phyloP scores from a whole-genome alignment of 2,113 vertebrate species.

The Callithrix jacchus region DNA sequence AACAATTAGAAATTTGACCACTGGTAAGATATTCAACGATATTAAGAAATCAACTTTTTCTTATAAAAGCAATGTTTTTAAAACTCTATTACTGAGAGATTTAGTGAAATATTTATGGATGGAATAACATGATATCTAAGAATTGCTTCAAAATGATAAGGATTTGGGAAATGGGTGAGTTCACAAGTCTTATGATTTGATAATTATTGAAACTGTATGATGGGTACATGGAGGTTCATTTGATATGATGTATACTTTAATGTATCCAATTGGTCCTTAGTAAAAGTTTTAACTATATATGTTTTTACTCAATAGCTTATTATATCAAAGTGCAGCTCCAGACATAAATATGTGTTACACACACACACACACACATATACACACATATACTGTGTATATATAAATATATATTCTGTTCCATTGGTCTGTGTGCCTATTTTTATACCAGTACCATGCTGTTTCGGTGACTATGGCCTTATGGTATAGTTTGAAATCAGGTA shows the following conservation, averaged over 20 bases:
- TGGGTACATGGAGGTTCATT: not conserved
- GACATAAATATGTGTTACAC: not conserved
- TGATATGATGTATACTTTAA: not conserved
- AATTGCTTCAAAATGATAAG: not conserved
- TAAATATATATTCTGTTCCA: too few relatives aligned
- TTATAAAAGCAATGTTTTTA: not conserved
- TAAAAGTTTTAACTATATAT: not conserved
- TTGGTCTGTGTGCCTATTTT: too few relatives aligned
- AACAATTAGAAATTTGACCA: not conserved
- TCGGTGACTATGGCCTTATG: too few relatives aligned
- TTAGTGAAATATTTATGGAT: not conserved
- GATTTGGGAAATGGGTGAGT: not conserved
- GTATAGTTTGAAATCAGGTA: too few relatives aligned
- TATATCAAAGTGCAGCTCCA: not conserved
- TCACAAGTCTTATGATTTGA: not conserved
- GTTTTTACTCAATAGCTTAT: not conserved
- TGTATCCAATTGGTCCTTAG: not conserved
- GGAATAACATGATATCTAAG: not conserved
- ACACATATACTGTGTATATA: too few relatives aligned
- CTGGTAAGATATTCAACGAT: not conserved
- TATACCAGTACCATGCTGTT: too few relatives aligned
- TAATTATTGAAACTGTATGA: not conserved
- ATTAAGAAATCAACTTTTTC: not conserved
- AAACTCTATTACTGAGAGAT: not conserved
- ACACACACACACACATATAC: too few relatives aligned